These are phyloP conservation scores for Dryobota labecula DNA, from an alignment of 2,888 invertebrate genomes.

Conservation along the genomic window DNA sequence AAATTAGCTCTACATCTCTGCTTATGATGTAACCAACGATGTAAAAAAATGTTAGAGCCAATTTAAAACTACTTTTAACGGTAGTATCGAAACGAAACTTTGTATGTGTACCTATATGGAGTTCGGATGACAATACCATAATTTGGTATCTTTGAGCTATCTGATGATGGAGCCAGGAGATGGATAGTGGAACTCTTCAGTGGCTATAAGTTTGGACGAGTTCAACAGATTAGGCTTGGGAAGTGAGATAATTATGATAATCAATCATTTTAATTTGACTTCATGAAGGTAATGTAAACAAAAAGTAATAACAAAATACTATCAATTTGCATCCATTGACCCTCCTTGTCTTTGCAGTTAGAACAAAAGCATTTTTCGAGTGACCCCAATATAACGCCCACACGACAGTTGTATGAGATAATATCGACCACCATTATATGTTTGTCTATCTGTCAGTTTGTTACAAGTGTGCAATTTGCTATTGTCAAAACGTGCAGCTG, in stretches of 20 bases:
- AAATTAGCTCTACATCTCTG: too few species aligned
- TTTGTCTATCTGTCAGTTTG: slow-evolving; percentile 48
- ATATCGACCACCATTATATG: slow-evolving; percentile 30
- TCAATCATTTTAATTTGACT: not conserved
- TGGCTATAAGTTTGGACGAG: too few species aligned
- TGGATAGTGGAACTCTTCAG: too few species aligned
- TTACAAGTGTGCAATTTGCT: slow-evolving; percentile 49
- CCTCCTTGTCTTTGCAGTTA: slow-evolving; percentile 35
- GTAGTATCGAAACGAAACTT: too few species aligned
- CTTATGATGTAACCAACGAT: too few species aligned
- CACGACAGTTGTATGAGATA: slow-evolving; percentile 45
- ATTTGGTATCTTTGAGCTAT: too few species aligned
- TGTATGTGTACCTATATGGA: too few species aligned
- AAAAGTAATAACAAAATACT: not conserved
- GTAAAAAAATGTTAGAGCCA: too few species aligned
- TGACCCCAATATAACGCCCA: slow-evolving; percentile 48
- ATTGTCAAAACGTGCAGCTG: slow-evolving; percentile 47
- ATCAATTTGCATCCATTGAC: slow-evolving; percentile 37
- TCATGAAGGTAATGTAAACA: slow-evolving; percentile 6
- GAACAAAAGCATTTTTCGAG: slow-evolving; percentile 44
- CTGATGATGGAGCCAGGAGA: too few species aligned
- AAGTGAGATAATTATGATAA: not conserved
- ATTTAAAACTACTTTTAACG: too few species aligned
- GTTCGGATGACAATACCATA: too few species aligned
- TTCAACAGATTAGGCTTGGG: too few species aligned